Base-by-base conservation (phyloP, 2,888 invertebrate genomes). In the Drosophila buzzatii region DNA sequence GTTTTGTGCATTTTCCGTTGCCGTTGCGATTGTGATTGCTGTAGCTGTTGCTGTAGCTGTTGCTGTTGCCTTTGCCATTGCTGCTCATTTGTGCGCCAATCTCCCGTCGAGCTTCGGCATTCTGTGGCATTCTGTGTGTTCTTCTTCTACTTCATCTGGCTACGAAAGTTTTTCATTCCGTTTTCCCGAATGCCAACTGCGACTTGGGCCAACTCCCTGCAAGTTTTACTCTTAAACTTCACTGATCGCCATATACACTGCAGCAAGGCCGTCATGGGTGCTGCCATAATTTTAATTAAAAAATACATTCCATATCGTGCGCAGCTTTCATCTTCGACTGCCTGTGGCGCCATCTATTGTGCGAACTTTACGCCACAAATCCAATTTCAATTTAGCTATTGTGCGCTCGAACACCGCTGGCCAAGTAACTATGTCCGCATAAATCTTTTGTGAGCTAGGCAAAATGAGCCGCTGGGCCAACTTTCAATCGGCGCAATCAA, bases 1-100 rank as follows among this genome's bases (percentile, higher is more conserved):
- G 86, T 86, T 85, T 86, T 84, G 90, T 84, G 89, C 82, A 90
- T 89, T 89, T 86, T 84, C 86, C 70, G 86, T 73, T 75, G 68
- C 69, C 1, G 9, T 55, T 67, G 65, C 63, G 2, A 55, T 64
- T 71, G 72, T 58, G 3, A 74, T 73, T 75, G 68, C 69, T 18
- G 42, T 58, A 68, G 65, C n/a, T n/a, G n/a, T n/a, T n/a, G n/a
- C n/a, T n/a, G n/a, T n/a, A n/a, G n/a, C 55, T 27, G 37, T 41
- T 78, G 63, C 31, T 4, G 2, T 41, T 64, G 47, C 23, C 1
- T 2, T 53, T 53, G 27, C 33, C 3, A 3, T 16, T 74, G 79
- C 88, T 82, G 80, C 85, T 85, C 89, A 90, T 90, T 85, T 85
- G 89, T 82, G 89, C 58, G 51, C 60, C 90, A 85, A 90, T 85